A percentile compares a stretch with the other conserved stretches of the same genome.
Evolutionary conservation across 2,888 invertebrate genomes (phyloP).

Genomic region (Anoplius nigerrimus): DNA sequence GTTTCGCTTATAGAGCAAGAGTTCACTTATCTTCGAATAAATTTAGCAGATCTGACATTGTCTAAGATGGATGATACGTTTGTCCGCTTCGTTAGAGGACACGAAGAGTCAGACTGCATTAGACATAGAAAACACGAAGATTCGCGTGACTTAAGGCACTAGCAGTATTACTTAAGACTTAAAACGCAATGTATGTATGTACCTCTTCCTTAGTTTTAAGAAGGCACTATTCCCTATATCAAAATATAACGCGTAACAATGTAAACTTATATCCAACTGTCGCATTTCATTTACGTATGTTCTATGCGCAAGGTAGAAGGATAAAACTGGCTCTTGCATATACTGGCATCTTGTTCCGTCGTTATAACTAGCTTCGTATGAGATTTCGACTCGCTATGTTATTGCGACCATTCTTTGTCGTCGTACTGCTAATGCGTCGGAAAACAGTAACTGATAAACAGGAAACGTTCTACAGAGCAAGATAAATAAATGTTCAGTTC

Average conservation of each 20-base stretch:
- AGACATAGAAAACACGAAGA: slow-evolving; percentile 55
- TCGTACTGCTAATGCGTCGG: slow-evolving; percentile 32
- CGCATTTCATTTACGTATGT: slow-evolving; percentile 36
- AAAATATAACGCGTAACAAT: slow-evolving; percentile 61
- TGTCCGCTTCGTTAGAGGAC: slow-evolving; percentile 40
- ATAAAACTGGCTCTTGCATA: slow-evolving; percentile 70
- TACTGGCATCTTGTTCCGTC: slow-evolving; percentile 69
- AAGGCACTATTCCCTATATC: slow-evolving; percentile 71
- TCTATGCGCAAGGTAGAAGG: slow-evolving; percentile 23
- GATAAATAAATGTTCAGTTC: no score
- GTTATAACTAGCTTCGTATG: slow-evolving; percentile 45
- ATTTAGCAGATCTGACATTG: no score
- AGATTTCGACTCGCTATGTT: slow-evolving; percentile 32
- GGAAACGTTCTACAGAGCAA: no score
- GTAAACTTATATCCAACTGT: slow-evolving; percentile 46
- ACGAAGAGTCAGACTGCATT: slow-evolving; percentile 50
- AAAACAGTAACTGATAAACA: slow-evolving; percentile 23
- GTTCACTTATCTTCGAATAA: no score
- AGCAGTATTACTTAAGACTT: slow-evolving; percentile 66
- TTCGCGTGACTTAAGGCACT: slow-evolving; percentile 70
- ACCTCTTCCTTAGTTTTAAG: slow-evolving; percentile 58
- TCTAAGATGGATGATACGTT: no score
- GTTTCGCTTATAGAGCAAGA: no score
- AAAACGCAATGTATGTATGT: slow-evolving; percentile 52
- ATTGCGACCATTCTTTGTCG: slow-evolving; percentile 9